Evolutionary conservation across 2,797 vertebrate species (phyloP), one percentile per base, ranked within the genome.

Genomic region (Megalops cyprinoides): DNA sequence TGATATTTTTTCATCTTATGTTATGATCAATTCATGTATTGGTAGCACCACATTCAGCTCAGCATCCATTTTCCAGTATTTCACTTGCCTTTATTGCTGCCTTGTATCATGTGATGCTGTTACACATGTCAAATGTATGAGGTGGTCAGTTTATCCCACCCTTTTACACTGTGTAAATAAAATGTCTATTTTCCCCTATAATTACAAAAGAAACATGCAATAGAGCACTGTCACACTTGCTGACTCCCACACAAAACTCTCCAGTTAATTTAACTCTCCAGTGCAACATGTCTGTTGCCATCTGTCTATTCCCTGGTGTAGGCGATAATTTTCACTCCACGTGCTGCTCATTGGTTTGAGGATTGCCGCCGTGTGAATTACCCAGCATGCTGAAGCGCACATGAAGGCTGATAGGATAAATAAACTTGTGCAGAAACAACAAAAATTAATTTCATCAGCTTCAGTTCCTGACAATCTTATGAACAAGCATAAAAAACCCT

Each of bases 251-350:
- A 31, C 79, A 65, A n/a, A 76, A 34, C 55, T 55, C 58, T 7
- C 56, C 48, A 49, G 55, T 49, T 81, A 31, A 75, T 75, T 81
- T 81, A 48, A 53, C 67, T 73, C 69, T 80, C 79, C 34, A 25
- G n/a, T 39, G 51, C 79, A 58, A 56, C 73, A 74, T 55, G 53
- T 37, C 79, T 39, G 49, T 55, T 18, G 51, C 79, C 49, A 80
- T 80, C 79, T 74, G 37, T 12, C 14, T 53, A 15, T 53, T 53
- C 51, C 51, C 51, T 53, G 51, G 51, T 53, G 51, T 53, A 53
- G 23, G 55, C 3, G 9, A 5, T 5, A 9, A 25, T n/a, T n/a
- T n/a, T 58, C 23, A n/a, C 23, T 58, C 23, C 2, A n/a, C 58
- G 55, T 25, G 23, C n/a, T 5, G 23, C 55, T 58, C 55, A 25